A percentile compares a stretch with the other conserved stretches of the same genome.
These are phyloP conservation scores for Drosophila ogumai DNA, from an alignment of 1,140 invertebrate species.

Conservation along the genomic window DNA sequence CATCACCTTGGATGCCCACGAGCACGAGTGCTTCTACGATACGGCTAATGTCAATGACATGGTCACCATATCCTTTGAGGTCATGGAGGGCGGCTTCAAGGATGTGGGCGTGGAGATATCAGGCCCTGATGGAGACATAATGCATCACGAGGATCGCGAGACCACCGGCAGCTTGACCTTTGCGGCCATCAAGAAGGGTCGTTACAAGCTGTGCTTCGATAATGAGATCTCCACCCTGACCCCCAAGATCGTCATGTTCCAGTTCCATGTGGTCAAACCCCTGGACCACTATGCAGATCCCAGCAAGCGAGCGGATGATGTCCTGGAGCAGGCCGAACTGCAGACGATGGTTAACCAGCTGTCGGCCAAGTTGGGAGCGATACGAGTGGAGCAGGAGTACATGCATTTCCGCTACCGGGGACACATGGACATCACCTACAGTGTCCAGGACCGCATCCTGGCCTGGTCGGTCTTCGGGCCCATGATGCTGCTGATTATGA, in stretches of 20 bases:
- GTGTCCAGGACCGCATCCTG: conserved; percentile 51
- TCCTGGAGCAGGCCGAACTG: conserved; percentile 45
- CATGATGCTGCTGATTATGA: conserved; percentile 44
- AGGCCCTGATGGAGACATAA: conserved; percentile 19
- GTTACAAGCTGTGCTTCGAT: conserved; percentile 58
- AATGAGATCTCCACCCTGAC: conserved; percentile 62
- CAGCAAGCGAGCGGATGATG: conserved; percentile 31
- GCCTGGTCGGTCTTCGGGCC: conserved; percentile 60
- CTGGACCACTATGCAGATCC: conserved; percentile 40
- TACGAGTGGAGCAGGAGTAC: conserved; percentile 64
- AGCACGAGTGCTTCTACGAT: conserved; percentile 59
- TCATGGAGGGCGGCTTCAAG: conserved; percentile 74
- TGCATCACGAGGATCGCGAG: conserved; percentile 34
- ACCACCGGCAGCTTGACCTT: conserved; percentile 58
- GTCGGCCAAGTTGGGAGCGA: conserved; percentile 29
- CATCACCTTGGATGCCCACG: conserved; percentile 67
- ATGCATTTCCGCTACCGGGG: conserved; percentile 64
- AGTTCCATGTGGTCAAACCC: conserved; percentile 42
- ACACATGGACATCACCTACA: conserved; percentile 45
- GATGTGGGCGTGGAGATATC: conserved; percentile 52
- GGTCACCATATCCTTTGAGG: conserved; percentile 62
- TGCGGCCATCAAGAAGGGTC: conserved; percentile 34
- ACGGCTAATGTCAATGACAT: conserved; percentile 32
- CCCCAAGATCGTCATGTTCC: conserved; percentile 71
- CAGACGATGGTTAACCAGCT: conserved; percentile 50